These are phyloP conservation scores for Pardalotus punctatus DNA, from an alignment of 2,113 vertebrate genomes.

Conservation along the genomic window DNA sequence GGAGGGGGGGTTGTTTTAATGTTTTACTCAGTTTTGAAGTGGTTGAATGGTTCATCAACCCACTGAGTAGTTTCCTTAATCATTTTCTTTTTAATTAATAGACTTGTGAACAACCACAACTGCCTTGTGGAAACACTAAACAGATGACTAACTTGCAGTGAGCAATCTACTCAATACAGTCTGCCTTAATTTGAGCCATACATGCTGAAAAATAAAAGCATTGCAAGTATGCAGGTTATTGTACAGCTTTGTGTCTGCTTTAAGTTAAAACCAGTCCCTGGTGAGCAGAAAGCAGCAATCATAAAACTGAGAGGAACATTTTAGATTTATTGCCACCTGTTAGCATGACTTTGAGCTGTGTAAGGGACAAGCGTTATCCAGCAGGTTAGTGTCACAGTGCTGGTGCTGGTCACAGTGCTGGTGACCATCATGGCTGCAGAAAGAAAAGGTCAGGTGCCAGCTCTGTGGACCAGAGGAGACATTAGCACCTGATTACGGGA, in stretches of 20 bases:
- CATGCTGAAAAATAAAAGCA: conserved; percentile 54
- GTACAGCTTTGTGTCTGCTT: conserved; percentile 68
- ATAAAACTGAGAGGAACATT: conserved; percentile 64
- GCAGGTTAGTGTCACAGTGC: background rate
- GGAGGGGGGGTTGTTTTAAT: background rate
- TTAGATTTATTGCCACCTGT: conserved; percentile 74
- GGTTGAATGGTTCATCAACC: conserved; percentile 54
- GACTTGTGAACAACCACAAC: conserved; percentile 76
- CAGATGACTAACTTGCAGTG: conserved; percentile 72
- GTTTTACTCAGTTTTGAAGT: conserved; percentile 60
- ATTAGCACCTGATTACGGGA: background rate
- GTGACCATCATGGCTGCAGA: background rate
- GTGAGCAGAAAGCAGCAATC: conserved; percentile 62
- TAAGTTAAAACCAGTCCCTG: conserved; percentile 69
- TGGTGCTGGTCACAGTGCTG: no score
- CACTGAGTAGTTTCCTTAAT: conserved; percentile 63
- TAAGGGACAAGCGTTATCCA: background rate
- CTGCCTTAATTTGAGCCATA: conserved; percentile 77
- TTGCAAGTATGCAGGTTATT: conserved; percentile 38
- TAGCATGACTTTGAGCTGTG: conserved; percentile 14
- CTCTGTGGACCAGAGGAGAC: background rate
- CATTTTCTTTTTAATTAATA: conserved; percentile 78
- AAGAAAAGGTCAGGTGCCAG: background rate
- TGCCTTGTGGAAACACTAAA: conserved; percentile 72
- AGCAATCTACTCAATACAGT: conserved; percentile 60